Percentiles rank a stretch among this genome's conserved stretches.
Evolutionary conservation across 2,797 vertebrate species (phyloP).

Genomic region (Meriones psammophilus): DNA sequence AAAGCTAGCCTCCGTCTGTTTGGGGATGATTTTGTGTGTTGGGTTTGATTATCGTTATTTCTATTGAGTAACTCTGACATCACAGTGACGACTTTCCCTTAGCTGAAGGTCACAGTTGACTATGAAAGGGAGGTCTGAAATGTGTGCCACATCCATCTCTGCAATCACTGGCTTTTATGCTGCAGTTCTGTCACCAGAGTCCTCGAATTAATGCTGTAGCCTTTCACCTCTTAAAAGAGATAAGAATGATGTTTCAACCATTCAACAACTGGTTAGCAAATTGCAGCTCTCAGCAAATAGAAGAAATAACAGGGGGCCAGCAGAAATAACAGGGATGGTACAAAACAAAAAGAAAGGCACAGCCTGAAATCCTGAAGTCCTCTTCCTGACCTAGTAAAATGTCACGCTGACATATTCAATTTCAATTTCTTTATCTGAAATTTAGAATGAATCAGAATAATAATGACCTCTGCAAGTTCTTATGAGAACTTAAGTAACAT

Average conservation of each 20-base stretch:
- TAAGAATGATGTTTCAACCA: not conserved
- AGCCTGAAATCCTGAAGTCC: not conserved
- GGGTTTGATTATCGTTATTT: slow-evolving; percentile 58
- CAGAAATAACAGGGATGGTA: not conserved
- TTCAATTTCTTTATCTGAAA: not conserved
- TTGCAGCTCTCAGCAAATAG: not conserved
- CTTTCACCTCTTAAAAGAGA: slow-evolving; percentile 54
- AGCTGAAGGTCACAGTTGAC: not conserved
- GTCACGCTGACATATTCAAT: not conserved
- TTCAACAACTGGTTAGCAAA: not conserved
- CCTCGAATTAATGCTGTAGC: not conserved
- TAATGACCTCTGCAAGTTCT: not conserved
- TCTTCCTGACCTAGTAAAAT: not conserved
- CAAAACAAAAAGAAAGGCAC: not conserved
- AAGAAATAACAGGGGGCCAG: not conserved
- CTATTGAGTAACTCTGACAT: slow-evolving; percentile 27
- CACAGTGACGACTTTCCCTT: not conserved
- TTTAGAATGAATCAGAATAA: not conserved
- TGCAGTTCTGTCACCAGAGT: not conserved
- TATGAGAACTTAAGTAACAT: not conserved
- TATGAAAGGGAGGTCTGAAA: not conserved
- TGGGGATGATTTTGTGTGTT: not conserved
- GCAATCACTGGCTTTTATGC: not conserved
- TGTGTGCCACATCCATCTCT: not conserved
- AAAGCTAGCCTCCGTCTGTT: not conserved